These are phyloP conservation scores for Galemys pyrenaicus DNA, from an alignment of 2,113 vertebrate genomes.

Conservation along the genomic window DNA sequence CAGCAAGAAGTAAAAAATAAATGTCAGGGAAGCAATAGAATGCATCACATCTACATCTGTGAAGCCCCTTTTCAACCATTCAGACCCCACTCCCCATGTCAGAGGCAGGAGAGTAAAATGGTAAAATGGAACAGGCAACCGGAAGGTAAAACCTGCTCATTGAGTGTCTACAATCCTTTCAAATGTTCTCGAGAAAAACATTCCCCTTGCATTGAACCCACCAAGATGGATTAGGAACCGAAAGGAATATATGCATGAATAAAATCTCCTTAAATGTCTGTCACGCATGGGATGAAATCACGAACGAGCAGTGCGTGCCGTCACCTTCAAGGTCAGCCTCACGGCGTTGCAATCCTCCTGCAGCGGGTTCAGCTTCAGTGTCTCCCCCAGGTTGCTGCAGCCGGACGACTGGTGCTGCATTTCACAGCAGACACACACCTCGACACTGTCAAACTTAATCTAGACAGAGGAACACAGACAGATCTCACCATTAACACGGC, in stretches of 20 bases:
- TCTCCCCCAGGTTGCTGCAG: constrained; percentile 97
- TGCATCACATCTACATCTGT: not conserved
- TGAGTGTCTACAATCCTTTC: not conserved
- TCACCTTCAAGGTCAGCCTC: constrained; percentile 95
- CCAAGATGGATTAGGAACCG: not conserved
- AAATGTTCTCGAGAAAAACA: not conserved
- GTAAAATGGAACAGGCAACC: not conserved
- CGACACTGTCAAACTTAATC: constrained; percentile 96
- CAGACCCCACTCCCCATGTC: not conserved
- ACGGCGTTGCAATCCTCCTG: constrained; percentile 94
- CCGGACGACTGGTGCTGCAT: constrained; percentile 93
- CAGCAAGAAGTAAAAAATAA: not conserved
- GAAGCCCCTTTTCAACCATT: not conserved
- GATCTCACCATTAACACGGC: constrained; percentile 36
- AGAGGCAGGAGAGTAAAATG: not conserved
- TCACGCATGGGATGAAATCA: not conserved
- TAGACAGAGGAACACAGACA: constrained; percentile 75
- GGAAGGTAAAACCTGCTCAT: not conserved
- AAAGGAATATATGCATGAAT: not conserved
- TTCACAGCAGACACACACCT: constrained; percentile 98
- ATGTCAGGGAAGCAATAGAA: not conserved
- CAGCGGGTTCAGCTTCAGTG: constrained; percentile 95
- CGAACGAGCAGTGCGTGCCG: not conserved
- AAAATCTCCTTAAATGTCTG: not conserved
- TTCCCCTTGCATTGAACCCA: not conserved